Percentiles rank a stretch among this genome's conserved stretches.
These are phyloP conservation scores for Pseudomyrmex flavicornis DNA, from an alignment of 1,140 invertebrate genomes.

Conservation along the genomic window DNA sequence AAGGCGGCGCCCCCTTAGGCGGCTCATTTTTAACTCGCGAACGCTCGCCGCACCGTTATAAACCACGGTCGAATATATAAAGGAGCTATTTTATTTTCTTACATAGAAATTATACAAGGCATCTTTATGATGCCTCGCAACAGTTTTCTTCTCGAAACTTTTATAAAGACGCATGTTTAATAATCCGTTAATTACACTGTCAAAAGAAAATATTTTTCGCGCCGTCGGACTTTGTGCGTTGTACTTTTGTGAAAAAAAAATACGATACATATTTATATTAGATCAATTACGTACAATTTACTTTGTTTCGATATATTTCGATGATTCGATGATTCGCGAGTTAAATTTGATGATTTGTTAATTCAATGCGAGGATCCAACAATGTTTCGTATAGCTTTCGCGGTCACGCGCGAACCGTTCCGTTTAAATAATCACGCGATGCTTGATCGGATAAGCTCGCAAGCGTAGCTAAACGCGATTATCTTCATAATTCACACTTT, in stretches of 20 bases:
- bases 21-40: conserved; percentile 9
- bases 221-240: background rate
- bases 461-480: background rate
- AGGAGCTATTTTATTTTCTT: conserved; percentile 12
- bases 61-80: background rate
- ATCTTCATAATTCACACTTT: conserved; percentile 2
- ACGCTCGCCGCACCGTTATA: background rate
- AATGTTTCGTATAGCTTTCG: background rate
- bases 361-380: background rate
- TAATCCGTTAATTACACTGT: background rate
- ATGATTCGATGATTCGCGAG: background rate
- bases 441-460: background rate
- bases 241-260: too few relatives aligned
- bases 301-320: too few relatives aligned
- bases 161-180: background rate
- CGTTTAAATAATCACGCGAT: conserved; percentile 16
- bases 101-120: background rate
- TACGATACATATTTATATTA: background rate
- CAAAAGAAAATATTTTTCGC: background rate
- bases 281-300: background rate
- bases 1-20: background rate
- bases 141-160: background rate
- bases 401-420: background rate
- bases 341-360: conserved; percentile 3
- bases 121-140: background rate